These are phyloP conservation scores for Rhea pennata DNA, from an alignment of 2,113 vertebrate genomes.

Conservation along the genomic window DNA sequence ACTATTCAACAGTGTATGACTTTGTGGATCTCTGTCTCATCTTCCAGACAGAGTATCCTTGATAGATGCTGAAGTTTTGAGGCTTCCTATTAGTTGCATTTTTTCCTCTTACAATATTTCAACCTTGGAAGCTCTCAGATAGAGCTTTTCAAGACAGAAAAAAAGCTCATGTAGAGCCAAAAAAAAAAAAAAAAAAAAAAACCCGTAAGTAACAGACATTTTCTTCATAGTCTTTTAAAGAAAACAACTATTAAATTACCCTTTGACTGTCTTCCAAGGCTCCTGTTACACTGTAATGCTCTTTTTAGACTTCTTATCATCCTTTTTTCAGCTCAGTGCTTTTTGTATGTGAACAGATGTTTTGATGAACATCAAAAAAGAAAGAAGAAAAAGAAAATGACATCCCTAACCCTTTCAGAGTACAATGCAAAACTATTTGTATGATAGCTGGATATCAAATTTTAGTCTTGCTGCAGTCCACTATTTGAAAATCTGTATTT, in stretches of 20 bases:
- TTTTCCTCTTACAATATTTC: constrained; percentile 6
- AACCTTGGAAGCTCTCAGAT: not conserved
- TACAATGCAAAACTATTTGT: not conserved
- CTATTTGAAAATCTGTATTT: not conserved
- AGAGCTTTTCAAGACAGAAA: not conserved
- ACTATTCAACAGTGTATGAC: not conserved
- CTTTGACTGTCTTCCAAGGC: not conserved
- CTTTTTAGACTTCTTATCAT: not conserved
- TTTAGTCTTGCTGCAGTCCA: not conserved
- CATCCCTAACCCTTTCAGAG: not conserved
- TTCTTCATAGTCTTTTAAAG: not conserved
- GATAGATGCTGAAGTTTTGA: not conserved
- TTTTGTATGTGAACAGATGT: not conserved
- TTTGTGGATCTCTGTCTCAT: not conserved
- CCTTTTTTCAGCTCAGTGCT: not conserved
- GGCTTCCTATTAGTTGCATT: not conserved
- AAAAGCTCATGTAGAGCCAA: not conserved
- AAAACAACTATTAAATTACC: constrained; percentile 8
- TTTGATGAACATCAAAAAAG: not conserved
- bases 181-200: constrained; percentile 2
- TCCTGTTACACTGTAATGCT: not conserved
- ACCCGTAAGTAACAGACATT: not conserved
- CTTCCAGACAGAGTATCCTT: not conserved
- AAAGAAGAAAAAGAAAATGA: not conserved
- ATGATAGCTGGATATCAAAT: not conserved